phyloP scores from a whole-genome alignment of 1,140 invertebrate species.

The Drosophila lacteicornis region DNA sequence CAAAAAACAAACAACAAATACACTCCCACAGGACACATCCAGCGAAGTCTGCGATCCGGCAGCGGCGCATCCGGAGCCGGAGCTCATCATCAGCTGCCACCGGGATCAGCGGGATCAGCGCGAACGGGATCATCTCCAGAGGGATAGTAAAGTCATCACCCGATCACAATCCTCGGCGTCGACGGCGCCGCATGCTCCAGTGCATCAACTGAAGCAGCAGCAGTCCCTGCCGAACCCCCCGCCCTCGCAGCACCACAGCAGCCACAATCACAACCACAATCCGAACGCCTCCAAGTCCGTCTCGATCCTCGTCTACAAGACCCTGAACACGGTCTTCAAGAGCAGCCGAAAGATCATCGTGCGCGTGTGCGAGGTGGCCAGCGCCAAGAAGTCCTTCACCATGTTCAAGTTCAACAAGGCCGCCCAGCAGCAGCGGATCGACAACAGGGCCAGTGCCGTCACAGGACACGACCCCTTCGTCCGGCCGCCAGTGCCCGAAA shows the following conservation, averaged over 20 bases:
- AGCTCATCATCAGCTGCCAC: constrained; percentile 73
- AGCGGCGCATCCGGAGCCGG: constrained; percentile 69
- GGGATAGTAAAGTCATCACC: constrained; percentile 76
- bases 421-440: constrained; percentile 88
- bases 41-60: constrained; percentile 58
- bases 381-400: constrained; percentile 84
- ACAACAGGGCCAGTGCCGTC: constrained; percentile 87
- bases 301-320: constrained; percentile 84
- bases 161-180: constrained; percentile 83
- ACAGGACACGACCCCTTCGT: constrained; percentile 92
- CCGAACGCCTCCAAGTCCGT: constrained; percentile 78
- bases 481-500: constrained; percentile 88
- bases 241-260: constrained; percentile 49
- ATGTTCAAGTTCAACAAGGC: constrained; percentile 93
- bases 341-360: constrained; percentile 84
- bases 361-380: constrained; percentile 84
- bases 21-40: constrained; percentile 68
- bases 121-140: constrained; percentile 34
- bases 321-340: constrained; percentile 84
- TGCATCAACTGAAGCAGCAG: constrained; percentile 83
- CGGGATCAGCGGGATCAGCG: constrained; percentile 56
- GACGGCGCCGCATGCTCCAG: constrained; percentile 70
- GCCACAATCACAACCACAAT: constrained; percentile 42
- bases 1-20: constrained; percentile 34
- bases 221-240: constrained; percentile 75